Base-by-base conservation (phyloP, 2,888 invertebrate species). In the Polydrusus cervinus region DNA sequence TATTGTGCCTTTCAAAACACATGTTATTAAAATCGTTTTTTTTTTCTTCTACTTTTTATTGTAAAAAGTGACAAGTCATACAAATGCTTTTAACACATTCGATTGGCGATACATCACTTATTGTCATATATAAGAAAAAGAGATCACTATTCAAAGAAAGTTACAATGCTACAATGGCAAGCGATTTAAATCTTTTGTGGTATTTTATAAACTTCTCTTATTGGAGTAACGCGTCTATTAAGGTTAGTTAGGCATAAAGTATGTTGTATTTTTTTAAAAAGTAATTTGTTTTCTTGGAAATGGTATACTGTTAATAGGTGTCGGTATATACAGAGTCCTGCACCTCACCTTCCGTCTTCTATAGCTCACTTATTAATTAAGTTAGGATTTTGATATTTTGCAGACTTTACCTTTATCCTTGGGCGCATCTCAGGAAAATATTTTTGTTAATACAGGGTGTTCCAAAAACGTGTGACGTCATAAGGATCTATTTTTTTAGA, bases 21-120 rank as follows among this genome's bases (percentile, higher is more conserved):
- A 38, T 34, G 49, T 34, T 14, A 62, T 62, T 62, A 45, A n/a
- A 62, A 65, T 51, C 8, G 30, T 49, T 47, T 0, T 34, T 34
- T 38, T 11, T 47, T 30, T 47, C 18, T 64, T 30, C 47, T 64
- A 45, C 13, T 34, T 65, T 62, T 62, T 65, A 14, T 30, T 14
- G 9, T 25, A 47, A 65, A 34, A 49, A 65, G 20, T n/a, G 34
- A 51, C 65, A 49, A 65, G 49, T 65, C 65, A 65, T 65, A 65
- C 13, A 14, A 51, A 14, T 47, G 65, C 49, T 18, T 65, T 65
- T 47, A 65, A 34, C 49, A 25, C 49, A 38, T 65, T 51, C 51
- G 34, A 65, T 25, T 64, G 30, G 18, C 38, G 65, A 34, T 65
- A 49, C 25, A 65, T 49, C 47, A 51, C n/a, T n/a, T n/a, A 34